Conservation (phyloP, 2,888 invertebrate species). For the Ctenicera cuprea region DNA sequence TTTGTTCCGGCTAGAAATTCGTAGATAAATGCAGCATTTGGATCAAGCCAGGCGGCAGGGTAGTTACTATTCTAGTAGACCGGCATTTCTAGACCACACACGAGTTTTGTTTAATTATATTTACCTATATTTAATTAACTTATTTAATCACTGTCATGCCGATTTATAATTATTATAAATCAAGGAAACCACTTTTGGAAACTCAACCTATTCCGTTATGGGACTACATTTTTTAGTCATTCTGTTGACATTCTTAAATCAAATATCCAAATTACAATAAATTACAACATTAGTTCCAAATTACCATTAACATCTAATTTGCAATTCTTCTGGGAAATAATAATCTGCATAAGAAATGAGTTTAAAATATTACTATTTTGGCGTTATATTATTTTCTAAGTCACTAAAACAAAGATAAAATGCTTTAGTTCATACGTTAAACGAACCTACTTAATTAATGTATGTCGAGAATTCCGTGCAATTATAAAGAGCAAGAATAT, state of each 20-base stretch:
- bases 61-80: conserved; percentile 22
- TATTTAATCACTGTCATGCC: conserved; percentile 51
- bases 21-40: conserved; percentile 47
- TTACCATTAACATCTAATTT: background rate
- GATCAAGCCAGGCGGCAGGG: conserved; percentile 36
- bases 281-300: background rate
- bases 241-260: background rate
- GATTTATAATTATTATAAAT: conserved; percentile 47
- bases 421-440: no score
- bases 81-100: conserved; percentile 51
- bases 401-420: no score
- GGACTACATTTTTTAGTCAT: conserved; percentile 11
- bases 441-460: no score
- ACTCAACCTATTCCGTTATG: conserved; percentile 12
- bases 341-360: no score
- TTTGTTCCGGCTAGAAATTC: conserved; percentile 44
- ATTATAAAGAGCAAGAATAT: no score
- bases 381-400: no score
- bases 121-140: conserved; percentile 51
- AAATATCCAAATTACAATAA: background rate
- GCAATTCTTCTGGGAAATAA: no score
- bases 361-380: no score
- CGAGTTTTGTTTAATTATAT: conserved; percentile 51
- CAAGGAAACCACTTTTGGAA: conserved; percentile 31
- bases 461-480: no score